These are phyloP conservation scores for Poecilia velifera DNA, from an alignment of 2,797 vertebrate species.

Conservation along the genomic window DNA sequence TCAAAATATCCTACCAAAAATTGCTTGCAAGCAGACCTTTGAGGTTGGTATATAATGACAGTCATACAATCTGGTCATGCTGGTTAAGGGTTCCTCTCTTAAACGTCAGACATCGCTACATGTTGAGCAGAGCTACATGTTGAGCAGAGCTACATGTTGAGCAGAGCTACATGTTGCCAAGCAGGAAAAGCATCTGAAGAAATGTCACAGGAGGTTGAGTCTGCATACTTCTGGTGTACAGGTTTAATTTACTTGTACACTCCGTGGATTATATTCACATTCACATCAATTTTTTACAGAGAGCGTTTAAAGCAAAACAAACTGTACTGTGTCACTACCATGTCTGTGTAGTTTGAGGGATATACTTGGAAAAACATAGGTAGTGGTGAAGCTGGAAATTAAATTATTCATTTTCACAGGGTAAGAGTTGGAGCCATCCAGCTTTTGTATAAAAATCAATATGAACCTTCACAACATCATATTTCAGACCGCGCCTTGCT, in stretches of 20 bases:
- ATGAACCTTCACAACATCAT: not conserved
- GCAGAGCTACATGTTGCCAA: not conserved
- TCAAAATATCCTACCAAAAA: not conserved
- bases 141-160: too few relatives aligned
- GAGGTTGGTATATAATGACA: not conserved
- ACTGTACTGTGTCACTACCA: not conserved
- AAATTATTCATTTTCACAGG: not conserved
- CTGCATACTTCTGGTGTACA: not conserved
- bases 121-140: not conserved
- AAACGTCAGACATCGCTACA: not conserved
- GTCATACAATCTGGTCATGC: not conserved
- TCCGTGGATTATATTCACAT: not conserved
- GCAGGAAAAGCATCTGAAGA: not conserved
- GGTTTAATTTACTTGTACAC: not conserved
- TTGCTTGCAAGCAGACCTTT: not conserved
- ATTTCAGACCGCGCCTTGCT: not conserved
- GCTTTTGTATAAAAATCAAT: not conserved
- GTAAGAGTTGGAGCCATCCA: not conserved
- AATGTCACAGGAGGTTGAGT: not conserved
- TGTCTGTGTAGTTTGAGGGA: not conserved
- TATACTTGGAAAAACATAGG: not conserved
- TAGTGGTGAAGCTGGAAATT: not conserved
- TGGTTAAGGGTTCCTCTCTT: not conserved
- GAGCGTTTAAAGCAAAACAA: not conserved
- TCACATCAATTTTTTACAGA: not conserved